A percentile compares a stretch with the other conserved stretches of the same genome.
Evolutionary conservation across 2,888 invertebrate species (phyloP).

Genomic region (Heliconius cydno): DNA sequence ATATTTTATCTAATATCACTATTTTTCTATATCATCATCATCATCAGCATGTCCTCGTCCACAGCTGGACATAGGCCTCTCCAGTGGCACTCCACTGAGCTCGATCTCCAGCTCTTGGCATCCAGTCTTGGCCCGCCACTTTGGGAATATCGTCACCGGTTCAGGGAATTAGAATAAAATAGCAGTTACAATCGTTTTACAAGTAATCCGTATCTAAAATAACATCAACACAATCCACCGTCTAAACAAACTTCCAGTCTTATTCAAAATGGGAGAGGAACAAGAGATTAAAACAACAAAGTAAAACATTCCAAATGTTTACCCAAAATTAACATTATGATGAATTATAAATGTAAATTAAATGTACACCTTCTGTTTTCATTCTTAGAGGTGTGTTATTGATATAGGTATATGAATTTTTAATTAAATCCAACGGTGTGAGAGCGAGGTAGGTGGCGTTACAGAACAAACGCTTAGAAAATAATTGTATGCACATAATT

Average conservation of each 20-base stretch:
- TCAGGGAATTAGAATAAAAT: background rate
- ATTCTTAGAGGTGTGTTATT: slow-evolving; percentile 46
- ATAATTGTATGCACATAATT: slow-evolving; percentile 83
- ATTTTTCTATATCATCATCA: too few relatives aligned
- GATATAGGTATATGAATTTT: slow-evolving; percentile 47
- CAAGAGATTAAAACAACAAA: slow-evolving; percentile 26
- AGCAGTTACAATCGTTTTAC: background rate
- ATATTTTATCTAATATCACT: too few relatives aligned
- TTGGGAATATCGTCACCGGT: too few relatives aligned
- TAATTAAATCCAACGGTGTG: slow-evolving; percentile 44
- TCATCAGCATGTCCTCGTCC: too few relatives aligned
- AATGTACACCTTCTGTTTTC: slow-evolving; percentile 45
- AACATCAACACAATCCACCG: slow-evolving; percentile 4
- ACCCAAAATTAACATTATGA: slow-evolving; percentile 28
- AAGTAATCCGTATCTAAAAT: slow-evolving; percentile 11
- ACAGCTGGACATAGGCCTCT: too few relatives aligned
- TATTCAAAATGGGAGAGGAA: slow-evolving; percentile 1
- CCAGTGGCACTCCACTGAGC: too few relatives aligned
- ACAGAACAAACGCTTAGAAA: slow-evolving; percentile 69
- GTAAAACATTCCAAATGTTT: slow-evolving; percentile 21
- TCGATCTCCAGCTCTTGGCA: too few relatives aligned
- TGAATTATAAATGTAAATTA: slow-evolving; percentile 45
- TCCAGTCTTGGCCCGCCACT: background rate
- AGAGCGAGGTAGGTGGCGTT: slow-evolving; percentile 38
- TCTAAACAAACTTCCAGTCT: slow-evolving; percentile 13